Percentiles rank a stretch among this genome's conserved stretches.
Conservation (phyloP, 2,888 invertebrate genomes). For the Parnassius orleans region DNA sequence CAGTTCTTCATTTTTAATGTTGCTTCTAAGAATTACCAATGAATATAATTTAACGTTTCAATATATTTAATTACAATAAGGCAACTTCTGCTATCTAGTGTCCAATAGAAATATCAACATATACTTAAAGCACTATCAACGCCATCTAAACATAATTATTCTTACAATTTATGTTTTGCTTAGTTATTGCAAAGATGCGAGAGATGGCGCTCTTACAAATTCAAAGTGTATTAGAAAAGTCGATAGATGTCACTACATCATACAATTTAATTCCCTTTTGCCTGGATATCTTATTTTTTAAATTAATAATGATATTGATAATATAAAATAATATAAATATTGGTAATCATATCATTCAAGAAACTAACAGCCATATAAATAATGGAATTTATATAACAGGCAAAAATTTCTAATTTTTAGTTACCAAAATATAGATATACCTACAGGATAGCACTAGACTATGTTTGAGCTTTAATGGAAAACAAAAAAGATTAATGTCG, state of each 20-base stretch:
- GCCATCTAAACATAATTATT: slow-evolving; percentile 14
- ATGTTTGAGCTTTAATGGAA: no score
- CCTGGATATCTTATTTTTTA: slow-evolving; percentile 13
- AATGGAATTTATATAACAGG: no score
- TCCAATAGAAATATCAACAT: slow-evolving; percentile 6
- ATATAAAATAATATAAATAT: no score
- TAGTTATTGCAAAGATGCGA: slow-evolving; percentile 9
- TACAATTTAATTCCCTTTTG: neutral
- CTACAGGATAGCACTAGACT: no score
- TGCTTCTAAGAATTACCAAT: no score
- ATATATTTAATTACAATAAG: neutral
- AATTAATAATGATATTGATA: no score
- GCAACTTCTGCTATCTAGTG: slow-evolving; percentile 9
- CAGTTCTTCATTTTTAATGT: no score
- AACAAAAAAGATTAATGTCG: no score
- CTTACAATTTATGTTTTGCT: neutral
- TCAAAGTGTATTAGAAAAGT: neutral
- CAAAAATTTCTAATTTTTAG: no score
- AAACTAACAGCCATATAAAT: no score
- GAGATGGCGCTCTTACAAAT: slow-evolving; percentile 24
- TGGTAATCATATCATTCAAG: no score
- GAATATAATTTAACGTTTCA: neutral
- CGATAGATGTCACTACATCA: neutral
- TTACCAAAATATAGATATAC: no score
- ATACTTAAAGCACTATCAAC: neutral